Conservation (phyloP, 2,113 vertebrate genomes). For the Promerops cafer region DNA sequence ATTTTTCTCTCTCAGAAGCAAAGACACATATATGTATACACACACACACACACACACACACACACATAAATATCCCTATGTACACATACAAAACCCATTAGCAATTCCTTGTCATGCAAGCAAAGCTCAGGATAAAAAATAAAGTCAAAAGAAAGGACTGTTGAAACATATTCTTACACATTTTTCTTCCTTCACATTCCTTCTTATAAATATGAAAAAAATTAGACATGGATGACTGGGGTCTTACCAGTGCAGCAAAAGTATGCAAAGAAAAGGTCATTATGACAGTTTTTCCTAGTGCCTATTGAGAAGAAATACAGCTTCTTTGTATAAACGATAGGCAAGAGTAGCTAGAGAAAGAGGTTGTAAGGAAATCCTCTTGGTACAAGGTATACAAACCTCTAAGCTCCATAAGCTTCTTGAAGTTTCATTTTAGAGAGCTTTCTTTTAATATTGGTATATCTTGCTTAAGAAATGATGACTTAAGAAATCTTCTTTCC, state of each 20-base stretch:
- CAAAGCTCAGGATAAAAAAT: not conserved
- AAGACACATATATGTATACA: accelerated
- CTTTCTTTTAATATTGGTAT: not conserved
- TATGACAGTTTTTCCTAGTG: not conserved
- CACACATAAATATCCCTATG: not conserved
- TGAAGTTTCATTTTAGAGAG: not conserved
- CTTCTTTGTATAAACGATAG: not conserved
- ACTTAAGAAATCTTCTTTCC: not conserved
- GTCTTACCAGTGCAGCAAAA: not conserved
- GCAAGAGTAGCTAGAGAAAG: not conserved
- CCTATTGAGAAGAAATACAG: not conserved
- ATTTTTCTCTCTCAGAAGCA: not conserved
- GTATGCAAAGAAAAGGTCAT: not conserved
- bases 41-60: not conserved
- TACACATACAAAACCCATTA: not conserved
- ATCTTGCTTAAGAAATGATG: not conserved
- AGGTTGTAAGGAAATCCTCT: not conserved
- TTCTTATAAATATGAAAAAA: not conserved
- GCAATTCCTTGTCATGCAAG: not conserved
- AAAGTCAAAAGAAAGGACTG: not conserved
- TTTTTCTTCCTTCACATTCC: not conserved
- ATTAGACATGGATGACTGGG: not conserved
- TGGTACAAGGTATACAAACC: not conserved
- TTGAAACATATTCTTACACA: not conserved
- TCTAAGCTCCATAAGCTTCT: not conserved